A percentile compares a stretch with the other conserved stretches of the same genome.
These are phyloP conservation scores for Trematomus loennbergii DNA, from an alignment of 2,113 vertebrate genomes.

Conservation along the genomic window DNA sequence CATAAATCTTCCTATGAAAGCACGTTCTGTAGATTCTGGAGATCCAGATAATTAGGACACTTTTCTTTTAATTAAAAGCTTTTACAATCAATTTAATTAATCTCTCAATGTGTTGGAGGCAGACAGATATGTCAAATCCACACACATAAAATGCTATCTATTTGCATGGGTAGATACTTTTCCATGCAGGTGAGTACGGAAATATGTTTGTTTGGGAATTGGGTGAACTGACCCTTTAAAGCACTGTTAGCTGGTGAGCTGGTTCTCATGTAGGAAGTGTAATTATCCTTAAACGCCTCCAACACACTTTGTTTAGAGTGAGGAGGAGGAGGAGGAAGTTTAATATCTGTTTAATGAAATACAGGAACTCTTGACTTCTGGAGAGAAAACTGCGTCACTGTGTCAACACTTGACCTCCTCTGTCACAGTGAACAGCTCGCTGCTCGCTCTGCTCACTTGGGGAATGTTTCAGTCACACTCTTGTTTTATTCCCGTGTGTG, in stretches of 20 bases:
- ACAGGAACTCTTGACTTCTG: conserved; percentile 41
- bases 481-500: conserved; percentile 26
- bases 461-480: conserved; percentile 27
- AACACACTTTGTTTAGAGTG: conserved; percentile 2
- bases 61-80: neutral
- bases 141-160: neutral
- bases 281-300: conserved; percentile 21
- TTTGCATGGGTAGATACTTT: neutral
- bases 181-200: neutral
- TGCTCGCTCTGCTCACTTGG: conserved; percentile 23
- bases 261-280: neutral
- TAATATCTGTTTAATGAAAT: conserved; percentile 58
- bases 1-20: neutral
- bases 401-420: conserved; percentile 16
- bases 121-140: neutral
- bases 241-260: neutral
- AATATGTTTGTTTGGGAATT: neutral
- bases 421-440: conserved; percentile 7
- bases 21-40: neutral
- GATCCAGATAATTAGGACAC: neutral
- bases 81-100: neutral
- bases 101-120: neutral
- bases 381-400: conserved; percentile 20
- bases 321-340: conserved; percentile 4
- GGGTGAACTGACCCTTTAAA: conserved; percentile 1